phyloP scores from a whole-genome alignment of 1,140 invertebrate species.

The Melanaphis sacchari region DNA sequence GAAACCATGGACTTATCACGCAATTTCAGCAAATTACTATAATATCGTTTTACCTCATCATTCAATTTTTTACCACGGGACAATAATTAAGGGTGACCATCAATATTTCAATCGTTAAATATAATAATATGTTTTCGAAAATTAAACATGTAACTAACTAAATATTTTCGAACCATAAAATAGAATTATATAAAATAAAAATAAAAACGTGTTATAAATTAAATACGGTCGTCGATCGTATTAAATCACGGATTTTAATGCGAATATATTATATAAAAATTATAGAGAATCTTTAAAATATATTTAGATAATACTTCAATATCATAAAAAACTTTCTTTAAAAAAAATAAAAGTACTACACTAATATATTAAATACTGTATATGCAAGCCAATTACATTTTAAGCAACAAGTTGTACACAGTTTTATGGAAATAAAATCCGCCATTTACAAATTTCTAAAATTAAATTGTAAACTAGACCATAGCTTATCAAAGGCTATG shows the following conservation, averaged over 20 bases:
- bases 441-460: neutral
- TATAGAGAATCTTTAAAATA: neutral
- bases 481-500: neutral
- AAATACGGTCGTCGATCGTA: neutral
- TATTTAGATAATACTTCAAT: neutral
- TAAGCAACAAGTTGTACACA: neutral
- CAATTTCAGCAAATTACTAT: conserved; percentile 10
- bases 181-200: neutral
- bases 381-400: neutral
- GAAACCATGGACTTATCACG: neutral
- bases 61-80: neutral
- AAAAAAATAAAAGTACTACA: neutral
- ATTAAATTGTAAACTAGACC: neutral
- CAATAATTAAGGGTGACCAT: neutral
- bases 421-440: neutral
- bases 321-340: neutral
- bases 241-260: neutral
- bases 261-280: neutral
- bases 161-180: neutral
- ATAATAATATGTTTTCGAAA: neutral
- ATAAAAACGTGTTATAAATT: neutral
- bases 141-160: neutral
- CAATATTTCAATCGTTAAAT: neutral
- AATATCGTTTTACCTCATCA: neutral
- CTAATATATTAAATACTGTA: neutral